phyloP scores from a whole-genome alignment of 2,888 invertebrate genomes.

The Notocelia uddmanniana region DNA sequence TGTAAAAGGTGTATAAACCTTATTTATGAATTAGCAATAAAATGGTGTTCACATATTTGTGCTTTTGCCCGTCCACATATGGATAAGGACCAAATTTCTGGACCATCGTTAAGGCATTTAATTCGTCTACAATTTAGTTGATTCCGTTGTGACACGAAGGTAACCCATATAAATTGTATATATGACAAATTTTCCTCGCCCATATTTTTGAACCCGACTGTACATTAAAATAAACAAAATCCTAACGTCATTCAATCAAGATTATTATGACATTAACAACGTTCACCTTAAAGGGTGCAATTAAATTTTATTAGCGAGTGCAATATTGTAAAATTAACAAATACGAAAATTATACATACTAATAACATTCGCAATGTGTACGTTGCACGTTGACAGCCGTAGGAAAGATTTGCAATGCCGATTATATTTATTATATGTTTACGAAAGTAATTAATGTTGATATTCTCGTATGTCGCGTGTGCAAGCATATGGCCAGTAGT shows the following conservation, averaged over 20 bases:
- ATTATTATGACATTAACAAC: constrained; percentile 36
- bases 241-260: neutral
- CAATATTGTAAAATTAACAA: constrained; percentile 53
- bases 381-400: constrained; percentile 36
- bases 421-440: constrained; percentile 43
- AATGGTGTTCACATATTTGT: too few species aligned
- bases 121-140: too few species aligned
- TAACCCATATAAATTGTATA: too few species aligned
- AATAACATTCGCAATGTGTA: constrained; percentile 46
- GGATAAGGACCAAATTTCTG: too few species aligned
- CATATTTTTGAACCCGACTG: too few species aligned
- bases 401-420: constrained; percentile 40
- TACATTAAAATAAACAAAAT: constrained; percentile 5
- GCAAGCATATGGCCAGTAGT: neutral
- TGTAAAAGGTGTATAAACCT: too few species aligned
- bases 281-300: constrained; percentile 40
- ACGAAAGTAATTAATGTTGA: constrained; percentile 39
- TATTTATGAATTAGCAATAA: too few species aligned
- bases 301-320: constrained; percentile 41
- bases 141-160: too few species aligned
- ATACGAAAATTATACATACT: constrained; percentile 59
- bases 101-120: too few species aligned
- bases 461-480: constrained; percentile 1
- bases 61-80: too few species aligned
- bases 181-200: too few species aligned